Evolutionary conservation across 2,888 invertebrate species (phyloP).

Genomic region (Cantharis rufa): DNA sequence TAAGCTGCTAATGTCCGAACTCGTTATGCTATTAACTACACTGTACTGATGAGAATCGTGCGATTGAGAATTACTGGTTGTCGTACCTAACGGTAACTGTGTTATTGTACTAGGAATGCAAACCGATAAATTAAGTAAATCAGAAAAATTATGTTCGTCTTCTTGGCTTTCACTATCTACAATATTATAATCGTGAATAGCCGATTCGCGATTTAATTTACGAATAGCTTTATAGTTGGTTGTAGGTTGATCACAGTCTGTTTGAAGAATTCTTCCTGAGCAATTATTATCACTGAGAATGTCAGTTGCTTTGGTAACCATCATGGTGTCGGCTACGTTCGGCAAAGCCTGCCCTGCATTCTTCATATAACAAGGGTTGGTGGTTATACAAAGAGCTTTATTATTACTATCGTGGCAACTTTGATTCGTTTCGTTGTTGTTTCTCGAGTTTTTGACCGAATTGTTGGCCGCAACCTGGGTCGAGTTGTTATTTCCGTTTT

Average conservation of each 20-base stretch:
- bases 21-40: constrained; percentile 55
- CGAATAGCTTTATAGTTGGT: neutral
- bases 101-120: constrained; percentile 48
- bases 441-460: constrained; percentile 11
- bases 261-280: constrained; percentile 12
- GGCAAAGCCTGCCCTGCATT: constrained; percentile 9
- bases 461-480: constrained; percentile 25
- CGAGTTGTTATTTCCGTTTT: constrained; percentile 33
- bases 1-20: constrained; percentile 72
- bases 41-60: constrained; percentile 47
- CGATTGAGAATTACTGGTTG: constrained; percentile 39
- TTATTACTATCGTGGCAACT: constrained; percentile 27
- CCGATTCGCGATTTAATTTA: constrained; percentile 6
- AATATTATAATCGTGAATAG: constrained; percentile 33
- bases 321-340: constrained; percentile 3
- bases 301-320: neutral
- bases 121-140: constrained; percentile 51
- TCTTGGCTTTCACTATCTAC: constrained; percentile 49
- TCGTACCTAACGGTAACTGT: constrained; percentile 42
- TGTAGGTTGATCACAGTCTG: constrained; percentile 17
- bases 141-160: constrained; percentile 52
- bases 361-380: constrained; percentile 42
- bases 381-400: constrained; percentile 42
- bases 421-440: constrained; percentile 14
- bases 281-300: neutral